Evolutionary conservation across 2,797 vertebrate genomes (phyloP).

Genomic region (Smutsia gigantea): DNA sequence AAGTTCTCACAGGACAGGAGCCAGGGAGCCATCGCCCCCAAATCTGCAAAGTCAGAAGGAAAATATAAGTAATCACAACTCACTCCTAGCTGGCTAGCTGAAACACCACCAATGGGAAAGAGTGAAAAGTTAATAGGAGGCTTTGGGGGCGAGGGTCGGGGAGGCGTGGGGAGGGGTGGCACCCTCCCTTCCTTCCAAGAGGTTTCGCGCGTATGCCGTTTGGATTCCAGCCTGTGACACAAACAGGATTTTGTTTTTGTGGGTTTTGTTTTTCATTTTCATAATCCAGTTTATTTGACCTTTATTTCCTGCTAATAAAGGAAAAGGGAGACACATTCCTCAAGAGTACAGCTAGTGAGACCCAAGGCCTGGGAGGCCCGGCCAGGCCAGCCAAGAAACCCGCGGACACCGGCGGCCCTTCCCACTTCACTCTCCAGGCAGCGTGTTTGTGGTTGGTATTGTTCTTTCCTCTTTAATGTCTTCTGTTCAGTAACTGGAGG

Average conservation of each 20-base stretch:
- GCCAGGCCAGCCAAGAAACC: background rate
- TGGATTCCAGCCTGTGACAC: conserved; percentile 24
- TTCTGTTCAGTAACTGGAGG: conserved; percentile 31
- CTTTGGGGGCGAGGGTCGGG: no score
- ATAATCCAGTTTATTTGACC: conserved; percentile 66
- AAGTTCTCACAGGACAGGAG: conserved; percentile 62
- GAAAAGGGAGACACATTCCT: conserved; percentile 30
- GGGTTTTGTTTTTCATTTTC: conserved; percentile 72
- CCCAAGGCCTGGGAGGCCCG: background rate
- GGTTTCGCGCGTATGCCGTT: conserved; percentile 19
- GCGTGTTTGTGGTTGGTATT: background rate
- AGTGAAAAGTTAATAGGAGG: background rate
- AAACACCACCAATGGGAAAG: conserved; percentile 65
- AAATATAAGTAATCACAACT: conserved; percentile 70
- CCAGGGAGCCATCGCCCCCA: conserved; percentile 53
- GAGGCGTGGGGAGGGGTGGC: rapidly evolving
- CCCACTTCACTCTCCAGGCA: background rate
- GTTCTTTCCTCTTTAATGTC: background rate
- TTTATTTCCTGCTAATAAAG: conserved; percentile 64
- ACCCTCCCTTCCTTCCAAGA: conserved; percentile 44
- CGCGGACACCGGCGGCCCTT: no score
- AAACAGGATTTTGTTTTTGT: conserved; percentile 51
- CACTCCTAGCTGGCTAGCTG: conserved; percentile 21
- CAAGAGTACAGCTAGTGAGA: conserved; percentile 6
- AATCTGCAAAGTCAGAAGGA: conserved; percentile 74